Evolutionary conservation across 2,888 invertebrate genomes (phyloP).

Genomic region (Chloromyia formosa): DNA sequence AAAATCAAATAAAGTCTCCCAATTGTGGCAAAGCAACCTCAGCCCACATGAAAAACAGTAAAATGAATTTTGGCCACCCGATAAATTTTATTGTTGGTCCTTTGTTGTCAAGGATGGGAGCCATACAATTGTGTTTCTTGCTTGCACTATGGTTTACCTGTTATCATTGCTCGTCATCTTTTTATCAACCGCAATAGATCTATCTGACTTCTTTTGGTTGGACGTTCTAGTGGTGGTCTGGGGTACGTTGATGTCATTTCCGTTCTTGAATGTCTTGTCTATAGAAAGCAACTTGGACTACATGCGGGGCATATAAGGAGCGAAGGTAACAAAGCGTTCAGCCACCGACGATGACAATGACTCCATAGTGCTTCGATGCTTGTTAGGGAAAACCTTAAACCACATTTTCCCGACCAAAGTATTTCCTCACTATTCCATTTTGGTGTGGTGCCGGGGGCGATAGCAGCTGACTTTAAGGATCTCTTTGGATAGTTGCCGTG

Average conservation of each 20-base stretch:
- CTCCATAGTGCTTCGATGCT: slow-evolving; percentile 8
- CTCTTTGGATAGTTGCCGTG: slow-evolving; percentile 21
- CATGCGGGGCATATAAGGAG: neutral
- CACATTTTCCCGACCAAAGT: slow-evolving; percentile 40
- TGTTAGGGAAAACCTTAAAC: slow-evolving; percentile 46
- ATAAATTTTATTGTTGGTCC: slow-evolving; percentile 46
- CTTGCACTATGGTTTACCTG: slow-evolving; percentile 32
- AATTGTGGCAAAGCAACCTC: too few species aligned
- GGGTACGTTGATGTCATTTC: neutral
- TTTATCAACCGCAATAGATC: slow-evolving; percentile 46
- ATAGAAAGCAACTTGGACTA: slow-evolving; percentile 7
- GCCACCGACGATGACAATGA: neutral
- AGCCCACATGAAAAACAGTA: neutral
- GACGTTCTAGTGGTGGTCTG: neutral
- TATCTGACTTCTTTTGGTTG: slow-evolving; percentile 35
- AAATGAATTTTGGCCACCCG: slow-evolving; percentile 32
- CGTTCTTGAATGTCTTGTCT: slow-evolving; percentile 25
- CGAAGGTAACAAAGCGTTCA: slow-evolving; percentile 20
- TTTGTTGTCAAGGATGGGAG: slow-evolving; percentile 41
- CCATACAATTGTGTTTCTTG: slow-evolving; percentile 37
- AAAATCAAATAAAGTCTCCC: too few species aligned
- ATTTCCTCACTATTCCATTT: slow-evolving; percentile 36
- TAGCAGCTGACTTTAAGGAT: slow-evolving; percentile 35
- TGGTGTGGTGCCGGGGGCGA: neutral
- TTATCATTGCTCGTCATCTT: slow-evolving; percentile 48